Conservation (phyloP, 2,888 invertebrate species). For the Euphydryas editha region DNA sequence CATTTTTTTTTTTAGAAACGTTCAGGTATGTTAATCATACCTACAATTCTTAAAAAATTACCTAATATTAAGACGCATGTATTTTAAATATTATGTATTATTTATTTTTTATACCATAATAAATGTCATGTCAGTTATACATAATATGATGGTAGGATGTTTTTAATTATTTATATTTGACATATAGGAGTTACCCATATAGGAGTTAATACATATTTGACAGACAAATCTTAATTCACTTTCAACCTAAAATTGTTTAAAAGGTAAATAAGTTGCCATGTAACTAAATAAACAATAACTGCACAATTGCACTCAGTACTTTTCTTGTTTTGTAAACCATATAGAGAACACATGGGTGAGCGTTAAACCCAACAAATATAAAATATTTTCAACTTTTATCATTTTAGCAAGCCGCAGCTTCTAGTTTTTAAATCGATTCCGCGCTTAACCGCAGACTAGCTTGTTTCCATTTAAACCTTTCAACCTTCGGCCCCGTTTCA, state of each 20-base stretch:
- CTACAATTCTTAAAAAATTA: too few species aligned
- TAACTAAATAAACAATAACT: neutral
- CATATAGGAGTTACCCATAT: too few species aligned
- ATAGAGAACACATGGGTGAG: neutral
- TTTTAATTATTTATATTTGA: too few species aligned
- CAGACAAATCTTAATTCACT: too few species aligned
- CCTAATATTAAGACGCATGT: too few species aligned
- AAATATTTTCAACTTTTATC: constrained; percentile 34
- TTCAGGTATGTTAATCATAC: too few species aligned
- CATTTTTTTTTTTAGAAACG: too few species aligned
- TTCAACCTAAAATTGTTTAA: neutral
- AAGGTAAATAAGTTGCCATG: neutral
- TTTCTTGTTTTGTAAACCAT: neutral
- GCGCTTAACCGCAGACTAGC: constrained; percentile 44
- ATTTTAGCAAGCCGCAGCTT: constrained; percentile 28
- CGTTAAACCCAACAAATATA: constrained; percentile 15
- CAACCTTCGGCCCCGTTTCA: constrained; percentile 36
- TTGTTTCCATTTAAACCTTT: constrained; percentile 38
- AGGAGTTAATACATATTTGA: too few species aligned
- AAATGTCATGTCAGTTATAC: too few species aligned
- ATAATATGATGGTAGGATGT: too few species aligned
- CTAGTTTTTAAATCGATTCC: constrained; percentile 43
- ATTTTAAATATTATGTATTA: too few species aligned
- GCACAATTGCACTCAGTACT: neutral
- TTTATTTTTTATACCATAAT: too few species aligned